These are phyloP conservation scores for Neopelma chrysocephalum DNA, from an alignment of 2,797 vertebrate genomes.

Conservation along the genomic window DNA sequence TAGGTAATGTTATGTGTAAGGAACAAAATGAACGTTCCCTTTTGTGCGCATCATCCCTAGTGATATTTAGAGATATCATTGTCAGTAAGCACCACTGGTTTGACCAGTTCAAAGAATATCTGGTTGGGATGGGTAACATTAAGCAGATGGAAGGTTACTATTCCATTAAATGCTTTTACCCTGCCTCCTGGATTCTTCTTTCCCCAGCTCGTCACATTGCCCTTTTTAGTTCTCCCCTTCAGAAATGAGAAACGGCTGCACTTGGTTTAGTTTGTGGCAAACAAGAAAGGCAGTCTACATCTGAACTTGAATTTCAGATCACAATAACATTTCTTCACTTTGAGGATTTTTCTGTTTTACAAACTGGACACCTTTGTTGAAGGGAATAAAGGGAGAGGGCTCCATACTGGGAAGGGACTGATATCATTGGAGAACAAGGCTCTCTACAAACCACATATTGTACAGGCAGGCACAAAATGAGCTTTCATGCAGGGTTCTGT, in stretches of 20 bases:
- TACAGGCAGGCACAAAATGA: slow-evolving; percentile 75
- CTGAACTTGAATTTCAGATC: slow-evolving; percentile 66
- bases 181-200: not conserved
- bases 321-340: slow-evolving; percentile 55
- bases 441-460: slow-evolving; percentile 72
- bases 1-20: not conserved
- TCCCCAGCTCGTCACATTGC: not conserved
- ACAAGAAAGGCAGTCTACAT: slow-evolving; percentile 50
- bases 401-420: slow-evolving; percentile 64
- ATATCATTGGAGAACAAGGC: slow-evolving; percentile 70
- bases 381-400: slow-evolving; percentile 66
- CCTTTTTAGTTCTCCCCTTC: not conserved
- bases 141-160: not conserved
- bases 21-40: not conserved
- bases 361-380: slow-evolving; percentile 65
- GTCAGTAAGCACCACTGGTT: not conserved
- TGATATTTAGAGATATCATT: not conserved
- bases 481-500: slow-evolving; percentile 74
- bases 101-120: not conserved
- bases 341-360: slow-evolving; percentile 59
- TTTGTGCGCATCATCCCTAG: not conserved
- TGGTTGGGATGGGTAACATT: not conserved
- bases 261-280: slow-evolving; percentile 27
- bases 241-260: not conserved
- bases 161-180: not conserved